Evolutionary conservation across 2,888 invertebrate genomes (phyloP), one percentile per base, ranked within the genome.

Genomic region (Elmis aenea): DNA sequence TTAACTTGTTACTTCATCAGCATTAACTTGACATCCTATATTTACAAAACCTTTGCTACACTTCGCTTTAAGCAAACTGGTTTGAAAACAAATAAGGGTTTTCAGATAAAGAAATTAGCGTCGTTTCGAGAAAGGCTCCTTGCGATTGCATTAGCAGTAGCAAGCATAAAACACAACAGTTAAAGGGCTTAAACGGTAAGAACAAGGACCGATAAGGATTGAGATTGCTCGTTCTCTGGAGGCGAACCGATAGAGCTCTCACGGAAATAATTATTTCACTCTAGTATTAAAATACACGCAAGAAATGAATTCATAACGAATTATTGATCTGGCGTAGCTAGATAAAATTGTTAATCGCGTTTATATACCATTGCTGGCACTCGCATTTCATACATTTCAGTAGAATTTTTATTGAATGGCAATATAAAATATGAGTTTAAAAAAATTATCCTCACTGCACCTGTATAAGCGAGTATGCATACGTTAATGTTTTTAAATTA

Each of bases 301-400:
- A 55, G 50, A 52, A 54, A 55, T 52, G 51, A 54, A 55, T 55
- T 51, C 50, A 52, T 52, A 54, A 54, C 49, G 49, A 50, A 42
- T 41, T 53, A 53, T 55, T 48, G 52, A 55, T 53, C 48, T 36
- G 30, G 15, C 33, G 31, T 41, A 33, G 38, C 41, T 39, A 42
- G 42, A 46, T 48, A 41, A 45, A 45, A 25, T 39, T 34, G 33
- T 33, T 28, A 28, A 29, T 13, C 18, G 18, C n/a, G n/a, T n/a
- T n/a, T n/a, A n/a, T n/a, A n/a, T 25, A 26, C 33, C 29, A 21
- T 28, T 15, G 32, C 30, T 34, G 29, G 22, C 28, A 33, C 38
- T 33, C 42, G 42, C 46, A 40, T 40, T 43, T 38, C n/a, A n/a
- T n/a, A n/a, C n/a, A n/a, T n/a, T n/a, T n/a, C n/a, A n/a, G n/a